Evolutionary conservation across 2,888 invertebrate species (phyloP), one percentile per base, ranked within the genome.

Genomic region (Yponomeuta cagnagella): DNA sequence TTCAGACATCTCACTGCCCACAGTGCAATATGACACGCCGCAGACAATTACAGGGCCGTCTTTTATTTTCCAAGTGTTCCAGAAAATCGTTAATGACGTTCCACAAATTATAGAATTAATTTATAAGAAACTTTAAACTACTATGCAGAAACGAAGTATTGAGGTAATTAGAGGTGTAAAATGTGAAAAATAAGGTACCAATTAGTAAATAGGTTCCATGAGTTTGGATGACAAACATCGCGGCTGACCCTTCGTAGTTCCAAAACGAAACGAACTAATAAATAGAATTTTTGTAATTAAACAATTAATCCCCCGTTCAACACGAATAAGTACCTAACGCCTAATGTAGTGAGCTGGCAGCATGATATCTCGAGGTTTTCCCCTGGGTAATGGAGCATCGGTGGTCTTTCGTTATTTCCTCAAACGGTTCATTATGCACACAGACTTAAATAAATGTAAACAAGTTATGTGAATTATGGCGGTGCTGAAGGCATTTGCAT

Each of bases 381-480:
- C 68, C 68, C 37, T 37, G 68, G 48, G 68, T 68, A 68, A 68
- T 68, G 68, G 52, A 48, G 52, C 68, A 68, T 52, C n/a, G 68
- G 68, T 15, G 12, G 65, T 65, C 43, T 48, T 43, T 68, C 48
- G 23, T 10, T 52, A 68, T 68, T 68, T 68, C 52, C 68, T 52
- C 52, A 30, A 23, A 67, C 67, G 30, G 15, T 33, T 33, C 67
- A 37, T 67, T 67, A 67, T 67, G 67, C 10, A 43, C 31, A 66
- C n/a, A 10, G 12, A 67, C 31, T 33, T 31, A 65, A 65, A 33
- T 65, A 58, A 58, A 58, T 58, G 52, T 58, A 58, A 58, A 58
- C 52, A 58, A 58, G 52, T 58, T 58, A 15, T 58, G 52, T 58
- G 52, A 58, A 58, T 58, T 58, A 58, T 58, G 52, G 52, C 15